Evolutionary conservation across 2,113 vertebrate species (phyloP).

Genomic region (Hippocampus mohnikei): DNA sequence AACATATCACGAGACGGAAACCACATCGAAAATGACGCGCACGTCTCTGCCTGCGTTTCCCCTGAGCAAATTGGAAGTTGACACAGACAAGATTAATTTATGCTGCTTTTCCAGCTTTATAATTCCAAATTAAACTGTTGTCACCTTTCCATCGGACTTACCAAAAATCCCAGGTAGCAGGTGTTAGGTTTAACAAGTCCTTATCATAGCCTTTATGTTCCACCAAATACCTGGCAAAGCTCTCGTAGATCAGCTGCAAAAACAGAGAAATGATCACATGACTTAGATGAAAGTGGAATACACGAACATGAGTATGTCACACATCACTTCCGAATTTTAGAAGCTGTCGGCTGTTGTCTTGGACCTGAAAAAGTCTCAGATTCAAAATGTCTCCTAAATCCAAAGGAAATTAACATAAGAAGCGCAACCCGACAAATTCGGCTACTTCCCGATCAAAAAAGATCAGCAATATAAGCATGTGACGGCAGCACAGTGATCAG

Average conservation of each 20-base stretch:
- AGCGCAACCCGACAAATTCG: neutral
- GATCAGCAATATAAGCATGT: no score
- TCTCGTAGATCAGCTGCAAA: constrained; percentile 89
- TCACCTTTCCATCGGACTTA: constrained; percentile 64
- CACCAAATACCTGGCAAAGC: constrained; percentile 88
- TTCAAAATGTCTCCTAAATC: neutral
- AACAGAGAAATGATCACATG: constrained; percentile 8
- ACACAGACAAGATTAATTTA: neutral
- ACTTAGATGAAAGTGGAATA: neutral
- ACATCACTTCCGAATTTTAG: neutral
- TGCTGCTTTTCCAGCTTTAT: neutral
- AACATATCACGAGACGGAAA: no score
- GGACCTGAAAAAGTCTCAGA: neutral
- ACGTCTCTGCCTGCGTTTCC: no score
- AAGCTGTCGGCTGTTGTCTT: neutral
- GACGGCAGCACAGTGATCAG: no score
- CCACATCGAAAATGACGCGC: no score
- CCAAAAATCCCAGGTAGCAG: constrained; percentile 92
- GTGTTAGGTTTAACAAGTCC: constrained; percentile 80
- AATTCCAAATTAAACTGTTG: neutral
- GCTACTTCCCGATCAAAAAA: no score
- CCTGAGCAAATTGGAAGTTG: no score
- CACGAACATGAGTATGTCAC: neutral
- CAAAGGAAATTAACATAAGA: neutral
- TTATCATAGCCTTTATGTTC: constrained; percentile 85